Base-by-base conservation (phyloP, 2,888 invertebrate genomes). In the Nipponacmea schrenckii region DNA sequence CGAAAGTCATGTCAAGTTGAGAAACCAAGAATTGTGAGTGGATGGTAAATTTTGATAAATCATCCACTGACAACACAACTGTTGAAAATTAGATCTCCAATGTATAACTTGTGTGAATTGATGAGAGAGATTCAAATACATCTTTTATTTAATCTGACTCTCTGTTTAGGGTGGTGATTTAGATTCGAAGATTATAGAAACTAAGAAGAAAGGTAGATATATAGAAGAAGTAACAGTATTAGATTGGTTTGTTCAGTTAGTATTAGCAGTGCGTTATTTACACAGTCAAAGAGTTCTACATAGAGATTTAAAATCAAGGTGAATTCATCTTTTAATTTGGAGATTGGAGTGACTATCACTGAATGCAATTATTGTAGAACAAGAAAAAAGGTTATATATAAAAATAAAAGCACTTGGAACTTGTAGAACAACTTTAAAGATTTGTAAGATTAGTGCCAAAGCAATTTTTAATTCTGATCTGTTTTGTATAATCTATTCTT, bases 221-320 rank as follows among this genome's bases (percentile, higher is more conserved):
- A 80, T 89, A 74, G 83, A 84, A 67, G 87, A 87, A 77, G 82
- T 81, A 17, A 80, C 77, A 48, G 82, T 89, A 20, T 72, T 89
- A 64, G 86, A 87, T 71, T 89, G 89, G 89, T 81, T 87, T 71
- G 84, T 89, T 14, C 88, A 89, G 78, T 77, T 89, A 27, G 69
- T 88, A 12, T 74, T 89, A 62, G 89, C 89, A 15, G 86, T 89
- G 0, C 86, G 88, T 67, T 89, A 89, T 74, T 88, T 89, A 84
- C 89, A 89, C 75, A 84, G 77, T 75, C 77, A 86, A 20, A 78
- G 86, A 62, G 85, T 89, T 15, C 80, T 89, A 24, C 89, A 89
- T 75, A 80, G 89, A 72, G 89, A 89, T 79, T 80, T 89, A 15
- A 89, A 89, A 80, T 83, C 89, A 26, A 87, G 87, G 88, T 88